Percentiles rank a stretch among this genome's conserved stretches.
phyloP scores from a whole-genome alignment of 1,140 invertebrate genomes.

The Metopolophium dirhodum region DNA sequence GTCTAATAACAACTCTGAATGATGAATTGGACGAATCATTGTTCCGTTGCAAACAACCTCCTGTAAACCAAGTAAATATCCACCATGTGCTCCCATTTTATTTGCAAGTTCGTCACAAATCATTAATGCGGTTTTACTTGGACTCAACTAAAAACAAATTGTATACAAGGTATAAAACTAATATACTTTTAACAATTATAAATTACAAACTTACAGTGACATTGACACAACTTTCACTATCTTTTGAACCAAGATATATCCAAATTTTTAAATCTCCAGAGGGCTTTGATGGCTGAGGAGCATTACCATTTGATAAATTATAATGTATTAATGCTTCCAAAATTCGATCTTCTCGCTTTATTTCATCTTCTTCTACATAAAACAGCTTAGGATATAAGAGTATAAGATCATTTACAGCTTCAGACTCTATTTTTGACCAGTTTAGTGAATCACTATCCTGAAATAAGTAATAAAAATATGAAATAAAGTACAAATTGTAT shows the following conservation, averaged over 20 bases:
- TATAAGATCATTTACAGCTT: slow-evolving; percentile 76
- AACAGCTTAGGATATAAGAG: slow-evolving; percentile 69
- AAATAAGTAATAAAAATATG: slow-evolving; percentile 31
- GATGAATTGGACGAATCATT: slow-evolving; percentile 78
- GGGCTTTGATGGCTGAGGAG: slow-evolving; percentile 68
- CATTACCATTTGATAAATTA: slow-evolving; percentile 66
- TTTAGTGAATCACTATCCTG: slow-evolving; percentile 61
- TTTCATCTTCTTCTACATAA: slow-evolving; percentile 68
- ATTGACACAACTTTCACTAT: slow-evolving; percentile 69
- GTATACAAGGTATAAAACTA: background rate
- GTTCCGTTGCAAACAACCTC: slow-evolving; percentile 77
- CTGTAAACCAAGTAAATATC: slow-evolving; percentile 74
- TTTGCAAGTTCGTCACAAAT: slow-evolving; percentile 73
- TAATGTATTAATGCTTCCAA: slow-evolving; percentile 74
- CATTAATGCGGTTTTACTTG: slow-evolving; percentile 77
- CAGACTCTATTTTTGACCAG: slow-evolving; percentile 72
- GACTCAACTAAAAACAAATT: slow-evolving; percentile 69
- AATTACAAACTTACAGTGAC: slow-evolving; percentile 67
- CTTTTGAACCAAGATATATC: slow-evolving; percentile 71
- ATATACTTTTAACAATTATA: background rate
- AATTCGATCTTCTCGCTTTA: slow-evolving; percentile 75
- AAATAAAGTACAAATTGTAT: background rate
- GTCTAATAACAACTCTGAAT: slow-evolving; percentile 76
- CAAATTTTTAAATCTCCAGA: slow-evolving; percentile 83
- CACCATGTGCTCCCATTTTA: slow-evolving; percentile 67